These are phyloP conservation scores for Ganaspis sp. DNA, from an alignment of 1,140 invertebrate genomes.

Conservation along the genomic window DNA sequence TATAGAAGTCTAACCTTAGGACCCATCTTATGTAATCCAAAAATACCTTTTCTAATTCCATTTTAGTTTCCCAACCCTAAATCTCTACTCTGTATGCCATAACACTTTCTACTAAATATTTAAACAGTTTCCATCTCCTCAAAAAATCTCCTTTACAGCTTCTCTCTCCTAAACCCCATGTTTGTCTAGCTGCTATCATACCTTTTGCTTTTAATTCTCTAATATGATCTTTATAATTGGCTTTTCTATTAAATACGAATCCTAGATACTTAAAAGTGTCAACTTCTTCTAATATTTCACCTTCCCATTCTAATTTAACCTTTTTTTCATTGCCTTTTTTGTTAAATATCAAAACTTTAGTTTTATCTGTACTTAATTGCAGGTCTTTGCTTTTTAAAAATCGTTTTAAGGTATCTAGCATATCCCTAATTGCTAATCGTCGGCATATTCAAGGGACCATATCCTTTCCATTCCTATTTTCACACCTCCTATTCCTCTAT, in stretches of 20 bases:
- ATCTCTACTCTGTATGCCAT: too few species aligned
- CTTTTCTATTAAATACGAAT: constrained; percentile 33
- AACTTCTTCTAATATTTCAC: too few species aligned
- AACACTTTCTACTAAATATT: constrained; percentile 35
- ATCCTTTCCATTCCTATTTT: constrained; percentile 26
- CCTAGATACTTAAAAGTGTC: constrained; percentile 17
- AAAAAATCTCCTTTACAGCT: constrained; percentile 40
- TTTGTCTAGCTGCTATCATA: constrained; percentile 14
- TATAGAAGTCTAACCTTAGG: background rate
- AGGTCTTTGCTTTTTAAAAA: too few species aligned
- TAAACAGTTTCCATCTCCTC: constrained; percentile 41
- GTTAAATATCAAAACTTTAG: too few species aligned
- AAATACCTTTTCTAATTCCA: constrained; percentile 39
- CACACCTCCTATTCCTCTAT: background rate
- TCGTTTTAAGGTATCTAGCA: too few species aligned
- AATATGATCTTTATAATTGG: constrained; percentile 21
- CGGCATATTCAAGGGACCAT: background rate
- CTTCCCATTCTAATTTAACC: too few species aligned
- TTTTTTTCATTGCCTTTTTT: too few species aligned
- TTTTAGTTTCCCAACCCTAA: too few species aligned
- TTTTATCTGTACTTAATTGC: too few species aligned
- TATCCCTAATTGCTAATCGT: background rate
- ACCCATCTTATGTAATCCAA: background rate
- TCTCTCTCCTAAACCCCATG: constrained; percentile 45
- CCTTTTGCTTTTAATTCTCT: constrained; percentile 35